Percentiles rank a stretch among this genome's conserved stretches.
These are phyloP conservation scores for Eriocheir sinensis DNA, from an alignment of 1,140 invertebrate genomes.

Conservation along the genomic window DNA sequence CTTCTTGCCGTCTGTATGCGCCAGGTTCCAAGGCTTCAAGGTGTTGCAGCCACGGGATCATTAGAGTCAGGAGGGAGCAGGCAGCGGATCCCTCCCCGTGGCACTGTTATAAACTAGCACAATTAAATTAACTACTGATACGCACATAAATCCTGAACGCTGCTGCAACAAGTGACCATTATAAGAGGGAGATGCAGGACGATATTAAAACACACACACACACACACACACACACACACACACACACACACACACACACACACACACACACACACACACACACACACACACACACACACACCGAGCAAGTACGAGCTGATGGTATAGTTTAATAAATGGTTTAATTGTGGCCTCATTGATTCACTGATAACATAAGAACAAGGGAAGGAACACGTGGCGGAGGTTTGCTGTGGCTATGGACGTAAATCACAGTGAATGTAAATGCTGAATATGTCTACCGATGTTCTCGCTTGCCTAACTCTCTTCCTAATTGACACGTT, in stretches of 20 bases:
- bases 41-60: background rate
- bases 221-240: conserved; percentile 33
- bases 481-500: too few relatives aligned
- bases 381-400: background rate
- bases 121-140: conserved; percentile 27
- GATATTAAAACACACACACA: background rate
- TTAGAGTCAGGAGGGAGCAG: background rate
- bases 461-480: too few relatives aligned
- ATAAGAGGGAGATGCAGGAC: background rate
- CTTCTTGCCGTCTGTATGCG: too few relatives aligned
- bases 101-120: background rate
- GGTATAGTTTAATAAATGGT: background rate
- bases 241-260: conserved; percentile 46
- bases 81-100: background rate
- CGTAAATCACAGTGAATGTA: background rate
- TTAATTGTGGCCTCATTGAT: background rate
- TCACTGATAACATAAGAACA: background rate
- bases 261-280: conserved; percentile 47
- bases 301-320: background rate
- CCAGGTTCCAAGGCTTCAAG: too few relatives aligned
- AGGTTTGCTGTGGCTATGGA: background rate
- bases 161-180: background rate
- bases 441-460: background rate
- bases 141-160: background rate
- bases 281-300: background rate